Conservation (phyloP, 2,797 vertebrate species). For the Apogon talboti region DNA sequence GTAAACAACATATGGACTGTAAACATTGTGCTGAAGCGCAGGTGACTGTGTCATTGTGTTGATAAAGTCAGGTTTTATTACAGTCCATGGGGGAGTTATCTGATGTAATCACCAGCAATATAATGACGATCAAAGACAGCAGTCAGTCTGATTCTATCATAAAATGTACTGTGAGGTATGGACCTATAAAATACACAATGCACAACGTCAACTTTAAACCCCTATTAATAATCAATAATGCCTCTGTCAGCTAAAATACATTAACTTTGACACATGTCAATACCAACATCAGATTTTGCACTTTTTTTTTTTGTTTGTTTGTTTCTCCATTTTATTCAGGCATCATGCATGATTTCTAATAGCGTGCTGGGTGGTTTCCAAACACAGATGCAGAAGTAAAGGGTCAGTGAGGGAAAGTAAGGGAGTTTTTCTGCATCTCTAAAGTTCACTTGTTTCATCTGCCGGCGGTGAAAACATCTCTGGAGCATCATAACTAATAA, state of each 20-base stretch:
- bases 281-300: no score
- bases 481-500: constrained; percentile 39
- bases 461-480: constrained; percentile 16
- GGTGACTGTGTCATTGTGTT: not conserved
- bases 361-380: not conserved
- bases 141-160: no score
- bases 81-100: not conserved
- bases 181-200: no score
- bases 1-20: no score
- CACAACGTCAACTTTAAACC: no score
- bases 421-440: constrained; percentile 3
- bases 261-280: not conserved
- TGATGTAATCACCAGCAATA: constrained; percentile 35
- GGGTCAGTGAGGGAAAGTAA: constrained; percentile 18
- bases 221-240: no score
- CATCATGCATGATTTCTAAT: not conserved
- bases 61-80: not conserved
- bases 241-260: no score
- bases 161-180: no score
- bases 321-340: no score
- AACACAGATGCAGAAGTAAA: not conserved
- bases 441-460: constrained; percentile 17
- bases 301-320: no score
- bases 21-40: no score
- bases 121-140: constrained; percentile 1